Evolutionary conservation across 2,888 invertebrate species (phyloP), one percentile per base, ranked within the genome.

Genomic region (Drosophila villosipedis): DNA sequence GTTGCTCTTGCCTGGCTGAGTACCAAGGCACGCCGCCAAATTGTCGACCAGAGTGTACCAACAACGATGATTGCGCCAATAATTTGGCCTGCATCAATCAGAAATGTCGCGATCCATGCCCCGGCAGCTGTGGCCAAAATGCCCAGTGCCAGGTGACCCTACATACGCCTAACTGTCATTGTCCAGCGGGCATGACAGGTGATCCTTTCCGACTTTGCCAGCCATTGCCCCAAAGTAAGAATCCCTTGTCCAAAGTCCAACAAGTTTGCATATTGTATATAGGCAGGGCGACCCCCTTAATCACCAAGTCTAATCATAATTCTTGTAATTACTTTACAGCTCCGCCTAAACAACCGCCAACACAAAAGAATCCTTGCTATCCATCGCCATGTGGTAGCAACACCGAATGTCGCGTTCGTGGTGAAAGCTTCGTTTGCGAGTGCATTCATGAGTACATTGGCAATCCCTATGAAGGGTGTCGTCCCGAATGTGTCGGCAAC

Each of bases 401-500:
- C 90, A 95, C 96, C 43, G 94, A 95, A 57, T 96, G 96, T 82
- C 95, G 95, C 55, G 93, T 94, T 22, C 86, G 87, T 28, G 94
- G 91, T 19, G 92, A 95, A 84, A 94, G 94, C 69, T 94, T 94
- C 65, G 95, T 95, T 28, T 96, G 96, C 85, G 91, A 92, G 52
- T 94, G 93, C 73, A 94, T 96, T 66, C 94, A 95, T 39, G 96
- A 96, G 68, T 95, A 96, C 82, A 95, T 95, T 76, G 97, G 97
- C 30, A 96, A 96, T 92, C 96, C 97, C 0, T 96, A 96, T 91
- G 95, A 96, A 75, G 95, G 95, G 52, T 96, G 96, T 90, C 94
- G 96, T 78, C 97, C 97, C 1, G 98, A 98, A 92, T 98, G 98
- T 93, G 94, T 98, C 22, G 96, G 96, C 64, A 98, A 98, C 91